Base-by-base conservation (phyloP, 1,140 invertebrate species). In the Oncopeltus fasciatus region DNA sequence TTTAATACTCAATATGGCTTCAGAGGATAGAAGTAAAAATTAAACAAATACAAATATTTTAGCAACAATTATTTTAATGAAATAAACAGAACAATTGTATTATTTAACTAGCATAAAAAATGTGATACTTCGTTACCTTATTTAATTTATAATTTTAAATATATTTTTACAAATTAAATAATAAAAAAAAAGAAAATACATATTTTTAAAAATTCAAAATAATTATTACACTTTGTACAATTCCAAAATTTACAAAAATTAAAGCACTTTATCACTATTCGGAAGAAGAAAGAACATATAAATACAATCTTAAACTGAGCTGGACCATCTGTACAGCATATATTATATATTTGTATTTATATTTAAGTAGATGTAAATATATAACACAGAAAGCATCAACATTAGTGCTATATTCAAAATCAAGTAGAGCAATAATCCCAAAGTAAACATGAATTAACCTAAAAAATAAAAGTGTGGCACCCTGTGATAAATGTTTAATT, bases 351-450 rank as follows among this genome's bases (percentile, higher is more conserved):
- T 53, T n/a, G n/a, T n/a, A n/a, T n/a, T n/a, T n/a, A n/a, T n/a
- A n/a, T n/a, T n/a, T n/a, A n/a, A n/a, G n/a, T n/a, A n/a, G n/a
- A n/a, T n/a, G n/a, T n/a, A n/a, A n/a, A n/a, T n/a, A n/a, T n/a
- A n/a, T n/a, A 62, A 62, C 61, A 62, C 46, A 53, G 27, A 62
- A 62, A 62, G 61, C 61, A 27, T 62, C 33, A 46, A 62, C 51
- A 62, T 61, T 49, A 62, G 53, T 62, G 61, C 61, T 62, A 56
- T 49, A 61, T 58, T 27, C 5, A 58, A 58, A 58, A 58, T 44
- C 18, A 62, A 56, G 56, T 33, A 33, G 16, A 11, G 14, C 28
- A 57, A 62, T 51, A 24, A 61, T 33, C 44, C 16, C 18, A n/a
- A n/a, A n/a, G n/a, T n/a, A n/a, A n/a, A n/a, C n/a, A n/a, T n/a